phyloP scores from a whole-genome alignment of 2,888 invertebrate genomes.

The Macrophya annulata region DNA sequence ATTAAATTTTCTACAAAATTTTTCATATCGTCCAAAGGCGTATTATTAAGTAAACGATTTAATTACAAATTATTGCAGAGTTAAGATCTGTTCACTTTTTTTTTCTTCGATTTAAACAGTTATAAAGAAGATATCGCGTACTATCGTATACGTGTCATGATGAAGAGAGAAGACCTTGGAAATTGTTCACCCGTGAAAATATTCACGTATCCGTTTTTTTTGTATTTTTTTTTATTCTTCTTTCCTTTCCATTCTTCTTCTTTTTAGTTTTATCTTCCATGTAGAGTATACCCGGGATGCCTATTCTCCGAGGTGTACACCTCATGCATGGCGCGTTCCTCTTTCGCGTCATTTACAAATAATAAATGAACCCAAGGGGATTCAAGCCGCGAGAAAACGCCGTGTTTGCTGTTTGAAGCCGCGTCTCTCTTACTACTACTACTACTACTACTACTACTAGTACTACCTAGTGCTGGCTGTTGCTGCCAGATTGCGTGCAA shows the following conservation, averaged over 20 bases:
- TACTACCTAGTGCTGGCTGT: too few species aligned
- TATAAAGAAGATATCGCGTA: neutral
- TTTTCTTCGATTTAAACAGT: neutral
- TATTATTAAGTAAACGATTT: too few species aligned
- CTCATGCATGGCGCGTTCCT: neutral
- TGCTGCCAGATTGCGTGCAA: constrained; percentile 28
- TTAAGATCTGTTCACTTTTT: too few species aligned
- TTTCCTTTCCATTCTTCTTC: too few species aligned
- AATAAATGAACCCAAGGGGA: constrained; percentile 44
- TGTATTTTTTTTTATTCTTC: too few species aligned
- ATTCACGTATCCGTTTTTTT: neutral
- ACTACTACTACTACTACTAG: neutral
- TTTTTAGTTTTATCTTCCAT: too few species aligned
- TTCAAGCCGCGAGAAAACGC: constrained; percentile 29
- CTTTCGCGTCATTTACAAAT: constrained; percentile 33
- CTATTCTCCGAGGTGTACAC: neutral
- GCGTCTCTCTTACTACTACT: neutral
- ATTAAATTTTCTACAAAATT: too few species aligned
- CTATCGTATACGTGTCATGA: constrained; percentile 3
- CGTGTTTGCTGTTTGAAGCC: constrained; percentile 39
- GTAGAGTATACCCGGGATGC: too few species aligned
- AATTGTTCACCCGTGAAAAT: constrained; percentile 40
- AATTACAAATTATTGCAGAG: too few species aligned
- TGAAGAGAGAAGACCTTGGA: constrained; percentile 11
- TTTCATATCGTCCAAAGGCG: too few species aligned